Percentiles rank a stretch among this genome's conserved stretches.
Conservation (phyloP, 2,113 vertebrate genomes). For the Spermophilus dauricus region DNA sequence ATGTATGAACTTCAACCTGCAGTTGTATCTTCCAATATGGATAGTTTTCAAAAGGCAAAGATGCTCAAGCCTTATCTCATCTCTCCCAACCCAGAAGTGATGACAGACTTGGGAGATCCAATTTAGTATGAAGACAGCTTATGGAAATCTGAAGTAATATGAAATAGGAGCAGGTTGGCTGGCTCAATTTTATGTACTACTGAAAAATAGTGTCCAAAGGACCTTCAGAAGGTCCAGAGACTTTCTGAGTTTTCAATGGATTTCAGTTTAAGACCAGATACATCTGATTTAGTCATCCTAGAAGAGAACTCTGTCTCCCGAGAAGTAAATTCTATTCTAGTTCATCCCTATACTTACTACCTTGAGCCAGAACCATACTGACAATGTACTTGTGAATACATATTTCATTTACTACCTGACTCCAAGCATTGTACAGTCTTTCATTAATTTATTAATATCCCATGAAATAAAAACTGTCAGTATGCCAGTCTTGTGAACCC, state of each 20-base stretch:
- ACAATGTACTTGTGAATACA: not conserved
- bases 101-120: not conserved
- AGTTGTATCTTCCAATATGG: not conserved
- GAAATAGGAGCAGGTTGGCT: not conserved
- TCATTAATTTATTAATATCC: conserved; percentile 40
- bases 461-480: conserved; percentile 40
- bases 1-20: not conserved
- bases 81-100: not conserved
- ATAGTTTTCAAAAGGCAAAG: conserved; percentile 44
- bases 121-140: not conserved
- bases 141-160: not conserved
- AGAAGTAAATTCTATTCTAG: conserved; percentile 18
- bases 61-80: not conserved
- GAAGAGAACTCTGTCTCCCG: not conserved
- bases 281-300: not conserved
- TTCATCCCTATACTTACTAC: not conserved
- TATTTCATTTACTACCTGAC: conserved; percentile 32
- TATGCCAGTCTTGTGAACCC: not conserved
- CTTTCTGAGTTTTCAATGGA: not conserved
- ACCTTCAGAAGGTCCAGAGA: not conserved
- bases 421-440: not conserved
- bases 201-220: not conserved
- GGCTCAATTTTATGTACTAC: not conserved
- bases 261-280: not conserved
- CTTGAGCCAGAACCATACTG: not conserved